Percentiles rank a stretch among this genome's conserved stretches.
phyloP scores from a whole-genome alignment of 2,113 vertebrate species.

The Cinclus mexicanus region DNA sequence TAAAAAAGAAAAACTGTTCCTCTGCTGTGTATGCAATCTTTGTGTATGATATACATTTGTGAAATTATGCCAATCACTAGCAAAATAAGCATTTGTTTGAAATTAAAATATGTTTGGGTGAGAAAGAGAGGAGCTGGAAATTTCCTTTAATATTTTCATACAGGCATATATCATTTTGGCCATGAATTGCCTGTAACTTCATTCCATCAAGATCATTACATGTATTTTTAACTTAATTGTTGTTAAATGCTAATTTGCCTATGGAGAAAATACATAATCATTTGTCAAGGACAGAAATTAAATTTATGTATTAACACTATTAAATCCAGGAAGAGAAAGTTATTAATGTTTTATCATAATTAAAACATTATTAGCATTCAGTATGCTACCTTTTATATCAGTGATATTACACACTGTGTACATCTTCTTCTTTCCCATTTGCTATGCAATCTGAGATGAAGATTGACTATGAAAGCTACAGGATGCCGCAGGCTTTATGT shows the following conservation, averaged over 20 bases:
- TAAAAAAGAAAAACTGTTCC: background rate
- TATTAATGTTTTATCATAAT: constrained; percentile 45
- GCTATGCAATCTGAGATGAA: background rate
- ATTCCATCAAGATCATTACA: background rate
- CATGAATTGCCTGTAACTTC: background rate
- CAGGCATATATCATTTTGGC: background rate
- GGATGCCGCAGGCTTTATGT: constrained; percentile 20
- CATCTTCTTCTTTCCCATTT: constrained; percentile 18
- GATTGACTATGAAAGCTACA: constrained; percentile 35
- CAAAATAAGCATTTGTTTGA: background rate
- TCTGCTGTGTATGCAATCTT: background rate
- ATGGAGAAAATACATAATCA: constrained; percentile 10
- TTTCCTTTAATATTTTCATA: background rate
- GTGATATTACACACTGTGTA: background rate
- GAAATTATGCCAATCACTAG: background rate
- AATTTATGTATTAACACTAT: constrained; percentile 42
- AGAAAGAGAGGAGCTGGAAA: background rate
- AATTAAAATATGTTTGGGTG: background rate
- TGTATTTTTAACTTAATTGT: constrained; percentile 42
- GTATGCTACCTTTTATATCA: background rate
- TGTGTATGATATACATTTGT: background rate
- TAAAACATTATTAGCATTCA: constrained; percentile 27
- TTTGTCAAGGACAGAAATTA: constrained; percentile 10
- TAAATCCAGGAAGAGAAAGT: background rate
- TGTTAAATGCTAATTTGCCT: constrained; percentile 48